phyloP scores from a whole-genome alignment of 2,113 vertebrate genomes.

The Antigone vipio region DNA sequence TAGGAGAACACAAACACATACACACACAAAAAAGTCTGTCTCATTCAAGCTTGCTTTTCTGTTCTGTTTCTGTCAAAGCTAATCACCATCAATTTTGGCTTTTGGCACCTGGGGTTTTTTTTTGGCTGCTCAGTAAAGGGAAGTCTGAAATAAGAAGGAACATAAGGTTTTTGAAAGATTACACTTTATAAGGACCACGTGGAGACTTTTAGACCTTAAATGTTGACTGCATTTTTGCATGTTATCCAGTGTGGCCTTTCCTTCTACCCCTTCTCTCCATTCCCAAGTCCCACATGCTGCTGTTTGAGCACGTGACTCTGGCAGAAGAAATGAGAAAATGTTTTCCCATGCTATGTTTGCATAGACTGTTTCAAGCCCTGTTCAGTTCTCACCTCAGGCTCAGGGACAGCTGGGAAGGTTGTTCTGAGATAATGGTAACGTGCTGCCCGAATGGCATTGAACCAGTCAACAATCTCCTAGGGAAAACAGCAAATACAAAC shows the following conservation, averaged over 20 bases:
- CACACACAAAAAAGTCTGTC: background rate
- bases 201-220: background rate
- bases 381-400: slow-evolving; percentile 80
- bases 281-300: background rate
- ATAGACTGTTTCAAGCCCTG: background rate
- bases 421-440: slow-evolving; percentile 86
- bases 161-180: background rate
- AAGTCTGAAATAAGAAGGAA: slow-evolving; percentile 43
- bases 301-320: background rate
- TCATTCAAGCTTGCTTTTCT: background rate
- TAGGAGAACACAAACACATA: slow-evolving; percentile 51
- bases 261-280: background rate
- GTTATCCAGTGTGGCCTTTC: background rate
- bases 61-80: slow-evolving; percentile 16
- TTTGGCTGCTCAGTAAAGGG: background rate
- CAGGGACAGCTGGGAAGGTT: slow-evolving; percentile 80
- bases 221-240: background rate
- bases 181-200: background rate
- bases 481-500: background rate
- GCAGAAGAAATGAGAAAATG: background rate
- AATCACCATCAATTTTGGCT: background rate
- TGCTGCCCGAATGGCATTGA: slow-evolving; percentile 87
- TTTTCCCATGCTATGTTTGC: background rate
- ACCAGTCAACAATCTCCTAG: slow-evolving; percentile 94
- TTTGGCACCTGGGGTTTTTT: background rate